Evolutionary conservation across 2,797 vertebrate genomes (phyloP).

Genomic region (Gephyroberyx darwinii): DNA sequence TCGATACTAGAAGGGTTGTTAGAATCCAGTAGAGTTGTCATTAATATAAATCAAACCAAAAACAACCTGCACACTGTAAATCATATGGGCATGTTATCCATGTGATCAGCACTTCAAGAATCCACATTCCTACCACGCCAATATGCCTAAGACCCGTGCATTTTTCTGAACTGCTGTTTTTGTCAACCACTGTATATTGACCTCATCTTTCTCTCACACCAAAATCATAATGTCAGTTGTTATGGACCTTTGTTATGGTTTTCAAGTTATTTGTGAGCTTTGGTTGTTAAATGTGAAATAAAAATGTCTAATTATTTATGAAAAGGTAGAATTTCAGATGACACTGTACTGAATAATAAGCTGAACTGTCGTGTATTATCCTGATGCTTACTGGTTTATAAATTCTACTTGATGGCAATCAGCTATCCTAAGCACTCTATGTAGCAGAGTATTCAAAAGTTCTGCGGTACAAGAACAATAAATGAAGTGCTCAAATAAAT

Average conservation of each 20-base stretch:
- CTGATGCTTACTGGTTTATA: slow-evolving; percentile 8
- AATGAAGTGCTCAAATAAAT: slow-evolving; percentile 5
- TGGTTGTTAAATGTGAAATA: slow-evolving; percentile 34
- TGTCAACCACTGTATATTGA: slow-evolving; percentile 45
- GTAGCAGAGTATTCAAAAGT: slow-evolving; percentile 1
- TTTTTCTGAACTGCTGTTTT: slow-evolving; percentile 52
- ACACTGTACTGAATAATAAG: slow-evolving; percentile 14
- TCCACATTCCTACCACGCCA: slow-evolving; percentile 68
- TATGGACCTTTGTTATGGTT: slow-evolving; percentile 6
- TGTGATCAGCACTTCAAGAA: slow-evolving; percentile 39
- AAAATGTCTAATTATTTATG: slow-evolving; percentile 31
- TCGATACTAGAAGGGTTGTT: slow-evolving; percentile 25
- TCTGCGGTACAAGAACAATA: neutral
- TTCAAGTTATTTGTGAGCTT: slow-evolving; percentile 32
- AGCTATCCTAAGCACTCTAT: neutral
- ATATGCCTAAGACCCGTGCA: slow-evolving; percentile 56
- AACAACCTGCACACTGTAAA: slow-evolving; percentile 65
- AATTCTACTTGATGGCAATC: neutral
- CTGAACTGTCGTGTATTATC: slow-evolving; percentile 32
- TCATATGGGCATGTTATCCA: slow-evolving; percentile 48
- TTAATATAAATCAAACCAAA: slow-evolving; percentile 52
- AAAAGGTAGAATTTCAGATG: slow-evolving; percentile 19
- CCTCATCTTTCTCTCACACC: slow-evolving; percentile 36
- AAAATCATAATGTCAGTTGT: neutral
- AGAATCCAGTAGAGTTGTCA: slow-evolving; percentile 26